Base-by-base conservation (phyloP, 2,888 invertebrate genomes). In the Neuroscelio doddi region DNA sequence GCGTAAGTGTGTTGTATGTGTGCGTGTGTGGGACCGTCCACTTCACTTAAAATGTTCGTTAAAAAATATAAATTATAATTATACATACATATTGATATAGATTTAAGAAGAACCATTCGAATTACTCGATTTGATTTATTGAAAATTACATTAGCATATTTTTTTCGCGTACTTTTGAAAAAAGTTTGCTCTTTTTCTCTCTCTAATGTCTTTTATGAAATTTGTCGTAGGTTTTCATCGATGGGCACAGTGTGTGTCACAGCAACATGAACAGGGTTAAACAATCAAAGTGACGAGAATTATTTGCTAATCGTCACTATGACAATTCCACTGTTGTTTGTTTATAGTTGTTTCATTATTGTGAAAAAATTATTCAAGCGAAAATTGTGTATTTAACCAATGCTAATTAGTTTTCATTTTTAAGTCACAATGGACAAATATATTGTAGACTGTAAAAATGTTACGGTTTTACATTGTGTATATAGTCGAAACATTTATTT, bases 11-110 rank as follows among this genome's bases (percentile, higher is more conserved):
- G 45, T 46, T 52, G 52, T 45, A 21, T 51, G 56, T 70, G 69
- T 69, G 65, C 65, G 62, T 45, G 49, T 57, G 57, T 65, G 64
- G 59, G 65, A 63, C 61, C 67, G 52, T 74, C 59, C 70, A 59
- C 64, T 70, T 71, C 66, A 57, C 41, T 24, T 39, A 39, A 10
- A 24, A 57, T 69, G 70, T 49, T 39, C 63, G 41, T 73, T 14
- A 15, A 44, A 7, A 27, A 27, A 41, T 27, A 26, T 14, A 44
- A 14, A 44, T 27, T 15, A 27, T 29, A 45, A 45, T 30, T 16
- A 30, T 27, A 32, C 30, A 45, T 45, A 17, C 45, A 45, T 30
- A 29, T 44, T 29, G 29, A 17, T 14, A 44, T 7, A 12, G 14
- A 26, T 3, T 44, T 8, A 12, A 8, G 15, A 27, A 44, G 15